Evolutionary conservation across 2,888 invertebrate species (phyloP), one percentile per base, ranked within the genome.

Genomic region (Thereva nobilitata): DNA sequence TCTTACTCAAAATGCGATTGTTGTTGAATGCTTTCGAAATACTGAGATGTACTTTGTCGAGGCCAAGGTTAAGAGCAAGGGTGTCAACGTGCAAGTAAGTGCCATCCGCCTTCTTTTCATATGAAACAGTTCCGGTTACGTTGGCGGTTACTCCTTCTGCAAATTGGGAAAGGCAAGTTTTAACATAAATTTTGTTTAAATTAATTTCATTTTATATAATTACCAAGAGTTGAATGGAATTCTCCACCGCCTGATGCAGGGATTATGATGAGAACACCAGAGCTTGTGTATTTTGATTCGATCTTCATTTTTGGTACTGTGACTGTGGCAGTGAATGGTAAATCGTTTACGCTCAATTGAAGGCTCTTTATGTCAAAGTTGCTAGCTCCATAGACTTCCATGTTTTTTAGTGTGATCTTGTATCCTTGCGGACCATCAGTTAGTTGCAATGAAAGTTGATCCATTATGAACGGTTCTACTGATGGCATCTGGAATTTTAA

Each of bases 201-300:
- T 3, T 41, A 50, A 57, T 64, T 10, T 57, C 50, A 44, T 57
- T n/a, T 50, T 7, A 38, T 35, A 35, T 12, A 72, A 75, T 75
- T 78, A 85, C 86, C 85, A 73, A 89, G 85, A 57, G 83, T 79
- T 49, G 87, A 88, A 74, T 86, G 84, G 74, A 89, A 89, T 6
- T 87, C 87, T 38, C 89, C 89, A 70, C 87, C 87, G 66, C 89
- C 89, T 70, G 86, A 87, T 0, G 89, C 89, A 6, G 89, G 89
- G 53, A 89, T 82, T 69, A 89, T 89, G 68, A 89, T 83, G 50
- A 89, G 77, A 4, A 89, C 85, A 0, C 89, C 89, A 64, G 86
- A 86, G 74, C 89, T 89, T 9, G 85, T 84, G 75, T 89, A 89
- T 73, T 85, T 84, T 4, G 89, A 85, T 73, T 86, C 84, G 72